Evolutionary conservation across 2,113 vertebrate genomes (phyloP).

Genomic region (Oncorhynchus kisutch): DNA sequence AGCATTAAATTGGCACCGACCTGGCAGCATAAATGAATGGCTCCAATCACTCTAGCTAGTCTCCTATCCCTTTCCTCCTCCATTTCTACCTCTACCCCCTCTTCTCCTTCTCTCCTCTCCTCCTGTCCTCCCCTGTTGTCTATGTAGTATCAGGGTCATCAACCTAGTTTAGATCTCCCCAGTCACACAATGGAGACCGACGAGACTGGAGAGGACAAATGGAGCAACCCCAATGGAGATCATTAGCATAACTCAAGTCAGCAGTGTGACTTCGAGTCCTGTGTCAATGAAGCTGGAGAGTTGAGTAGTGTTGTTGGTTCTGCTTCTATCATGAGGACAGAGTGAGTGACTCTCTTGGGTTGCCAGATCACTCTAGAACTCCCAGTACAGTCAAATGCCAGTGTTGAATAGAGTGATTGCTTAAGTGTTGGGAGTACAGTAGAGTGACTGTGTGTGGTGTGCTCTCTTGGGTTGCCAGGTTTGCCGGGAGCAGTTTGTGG

Average conservation of each 20-base stretch:
- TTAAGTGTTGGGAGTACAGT: not conserved
- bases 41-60: not conserved
- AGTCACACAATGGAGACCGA: not conserved
- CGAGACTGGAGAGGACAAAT: not conserved
- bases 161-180: not conserved
- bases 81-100: not conserved
- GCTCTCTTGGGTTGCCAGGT: constrained; percentile 69
- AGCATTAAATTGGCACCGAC: not conserved
- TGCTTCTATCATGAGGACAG: not conserved
- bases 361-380: too few relatives aligned
- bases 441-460: not conserved
- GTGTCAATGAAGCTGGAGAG: not conserved
- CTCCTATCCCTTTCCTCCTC: not conserved
- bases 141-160: not conserved
- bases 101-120: not conserved
- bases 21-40: constrained; percentile 6
- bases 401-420: too few relatives aligned
- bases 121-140: not conserved
- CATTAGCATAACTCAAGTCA: not conserved
- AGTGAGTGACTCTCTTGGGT: too few relatives aligned
- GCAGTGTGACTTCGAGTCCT: not conserved
- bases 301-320: not conserved
- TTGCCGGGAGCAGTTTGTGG: constrained; percentile 92
- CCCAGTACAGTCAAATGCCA: too few relatives aligned
- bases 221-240: not conserved